Evolutionary conservation across 2,113 vertebrate genomes (phyloP), one percentile per base, ranked within the genome.

Genomic region (Spilogale gracilis): DNA sequence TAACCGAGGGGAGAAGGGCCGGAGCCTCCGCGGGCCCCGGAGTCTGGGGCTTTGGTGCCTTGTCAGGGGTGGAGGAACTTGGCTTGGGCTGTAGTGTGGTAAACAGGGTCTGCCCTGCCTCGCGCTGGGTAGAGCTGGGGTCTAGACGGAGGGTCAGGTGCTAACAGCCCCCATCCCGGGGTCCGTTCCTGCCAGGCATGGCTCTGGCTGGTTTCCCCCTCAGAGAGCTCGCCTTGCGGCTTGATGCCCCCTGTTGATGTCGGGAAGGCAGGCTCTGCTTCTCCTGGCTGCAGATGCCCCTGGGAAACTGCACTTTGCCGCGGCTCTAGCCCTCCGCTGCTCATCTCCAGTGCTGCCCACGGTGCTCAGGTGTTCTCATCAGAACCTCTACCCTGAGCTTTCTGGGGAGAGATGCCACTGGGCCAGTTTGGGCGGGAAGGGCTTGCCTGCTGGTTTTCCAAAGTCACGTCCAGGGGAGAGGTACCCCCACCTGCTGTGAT

Each of bases 1-100:
- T 99, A 96, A 97, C 0, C 1, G 3, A 1, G 56, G 27, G 38
- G 43, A 60, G 54, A 17, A 54, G 43, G 21, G 32, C 23, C 61
- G 30, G 9, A 0, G 38, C 1, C 60, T 17, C 81, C 60, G 38
- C 10, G 16, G 60, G 38, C 43, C 90, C 56, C 30, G 18, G 43
- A 11, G 27, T 5, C 21, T 6, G 52, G 20, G 60, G 43, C 32
- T 69, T 73, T n/a, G 4, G 16, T 16, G 43, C 58, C 1, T 32
- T 1, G 3, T 27, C 5, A 1, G 16, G 73, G 21, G 65, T 27
- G 1, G 54, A n/a, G 27, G 92, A 25, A 45, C 43, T 38, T 30
- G 18, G 81, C 63, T 67, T 5, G 0, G 27, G 27, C 23, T 20
- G 6, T 30, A 18, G 67, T 69, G 45, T 52, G 9, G 5, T 56